Evolutionary conservation across 1,140 invertebrate species (phyloP).

Genomic region (Lamellibrachia luymesi): DNA sequence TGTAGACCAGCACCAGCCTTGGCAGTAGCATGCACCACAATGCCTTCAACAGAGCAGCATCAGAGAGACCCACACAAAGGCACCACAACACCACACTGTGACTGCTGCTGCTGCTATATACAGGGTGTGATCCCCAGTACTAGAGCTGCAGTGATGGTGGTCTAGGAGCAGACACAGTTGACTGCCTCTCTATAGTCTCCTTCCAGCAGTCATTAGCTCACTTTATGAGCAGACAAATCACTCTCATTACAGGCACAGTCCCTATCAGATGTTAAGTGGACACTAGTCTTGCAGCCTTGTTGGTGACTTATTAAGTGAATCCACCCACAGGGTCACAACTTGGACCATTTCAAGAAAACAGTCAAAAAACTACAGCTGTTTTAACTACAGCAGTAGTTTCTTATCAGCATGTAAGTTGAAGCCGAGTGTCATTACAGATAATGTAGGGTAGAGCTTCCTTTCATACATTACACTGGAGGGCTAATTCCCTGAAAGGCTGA

Average conservation of each 20-base stretch:
- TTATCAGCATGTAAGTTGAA: not conserved
- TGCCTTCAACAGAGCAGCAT: not conserved
- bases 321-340: not conserved
- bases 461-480: not conserved
- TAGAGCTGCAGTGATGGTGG: not conserved
- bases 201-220: not conserved
- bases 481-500: not conserved
- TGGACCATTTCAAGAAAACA: not conserved
- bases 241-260: not conserved
- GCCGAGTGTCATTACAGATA: not conserved
- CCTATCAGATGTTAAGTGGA: not conserved
- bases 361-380: not conserved
- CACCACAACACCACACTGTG: not conserved
- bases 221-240: constrained; percentile 5
- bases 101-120: not conserved
- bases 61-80: not conserved
- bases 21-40: not conserved
- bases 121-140: not conserved
- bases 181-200: not conserved
- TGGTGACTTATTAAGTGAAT: not conserved
- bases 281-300: not conserved
- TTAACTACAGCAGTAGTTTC: not conserved
- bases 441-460: not conserved
- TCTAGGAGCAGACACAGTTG: not conserved
- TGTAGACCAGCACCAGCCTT: not conserved